Evolutionary conservation across 2,797 vertebrate genomes (phyloP).

Genomic region (Bothrops alternatus): DNA sequence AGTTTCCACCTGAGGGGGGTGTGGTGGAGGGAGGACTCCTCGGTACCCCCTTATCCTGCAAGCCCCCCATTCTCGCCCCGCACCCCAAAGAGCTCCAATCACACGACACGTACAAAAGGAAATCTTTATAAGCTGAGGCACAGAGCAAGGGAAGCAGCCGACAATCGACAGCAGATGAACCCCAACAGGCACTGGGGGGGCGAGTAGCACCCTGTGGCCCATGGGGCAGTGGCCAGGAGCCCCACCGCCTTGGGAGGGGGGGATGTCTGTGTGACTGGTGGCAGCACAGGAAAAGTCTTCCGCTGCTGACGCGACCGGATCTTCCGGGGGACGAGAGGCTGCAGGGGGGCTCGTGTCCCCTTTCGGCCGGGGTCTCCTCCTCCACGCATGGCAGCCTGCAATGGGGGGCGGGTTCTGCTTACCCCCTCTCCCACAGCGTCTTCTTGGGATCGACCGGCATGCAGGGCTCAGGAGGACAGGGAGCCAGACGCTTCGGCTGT

Average conservation of each 20-base stretch:
- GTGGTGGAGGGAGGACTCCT: too few relatives aligned
- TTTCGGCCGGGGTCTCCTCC: background rate
- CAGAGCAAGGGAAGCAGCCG: background rate
- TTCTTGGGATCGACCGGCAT: background rate
- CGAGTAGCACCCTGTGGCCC: too few relatives aligned
- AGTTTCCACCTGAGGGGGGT: fast-evolving
- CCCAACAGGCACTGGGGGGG: background rate
- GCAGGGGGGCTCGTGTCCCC: background rate
- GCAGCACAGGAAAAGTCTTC: background rate
- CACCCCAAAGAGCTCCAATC: background rate
- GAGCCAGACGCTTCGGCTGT: background rate
- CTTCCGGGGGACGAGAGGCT: fast-evolving
- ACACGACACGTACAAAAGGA: background rate
- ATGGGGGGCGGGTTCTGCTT: background rate
- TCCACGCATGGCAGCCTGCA: background rate
- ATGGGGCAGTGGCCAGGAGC: too few relatives aligned
- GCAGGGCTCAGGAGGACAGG: background rate
- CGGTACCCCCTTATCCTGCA: background rate
- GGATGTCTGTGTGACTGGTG: too few relatives aligned
- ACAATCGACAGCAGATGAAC: background rate
- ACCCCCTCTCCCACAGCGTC: background rate
- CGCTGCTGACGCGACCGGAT: background rate
- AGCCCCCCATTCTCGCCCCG: background rate
- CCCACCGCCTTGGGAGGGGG: background rate
- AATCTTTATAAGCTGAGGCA: background rate